Evolutionary conservation across 2,888 invertebrate genomes (phyloP).

Genomic region (Drosophila cognata): DNA sequence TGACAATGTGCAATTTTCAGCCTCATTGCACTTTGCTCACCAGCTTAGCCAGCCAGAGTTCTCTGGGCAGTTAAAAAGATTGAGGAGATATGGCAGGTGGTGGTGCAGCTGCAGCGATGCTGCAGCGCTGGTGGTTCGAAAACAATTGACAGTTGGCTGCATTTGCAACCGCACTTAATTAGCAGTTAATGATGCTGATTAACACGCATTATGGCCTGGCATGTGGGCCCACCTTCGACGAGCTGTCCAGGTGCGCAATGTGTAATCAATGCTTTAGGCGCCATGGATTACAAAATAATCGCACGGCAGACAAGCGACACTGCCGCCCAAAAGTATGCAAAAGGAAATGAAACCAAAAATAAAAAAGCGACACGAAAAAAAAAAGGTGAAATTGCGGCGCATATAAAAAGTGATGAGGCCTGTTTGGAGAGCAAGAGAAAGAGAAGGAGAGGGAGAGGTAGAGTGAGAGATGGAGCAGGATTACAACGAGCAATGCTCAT

Average conservation of each 20-base stretch:
- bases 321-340: slow-evolving; percentile 75
- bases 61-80: slow-evolving; percentile 26
- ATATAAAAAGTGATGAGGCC: slow-evolving; percentile 69
- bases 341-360: slow-evolving; percentile 41
- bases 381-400: slow-evolving; percentile 56
- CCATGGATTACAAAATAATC: slow-evolving; percentile 78
- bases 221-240: background rate
- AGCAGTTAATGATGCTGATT: slow-evolving; percentile 82
- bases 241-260: slow-evolving; percentile 49
- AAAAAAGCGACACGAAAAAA: slow-evolving; percentile 44
- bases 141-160: slow-evolving; percentile 80
- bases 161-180: slow-evolving; percentile 81
- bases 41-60: slow-evolving; percentile 13
- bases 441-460: background rate
- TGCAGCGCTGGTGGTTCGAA: slow-evolving; percentile 29
- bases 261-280: slow-evolving; percentile 80
- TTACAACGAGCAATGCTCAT: slow-evolving; percentile 43
- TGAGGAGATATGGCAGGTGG: slow-evolving; percentile 6
- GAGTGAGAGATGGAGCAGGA: slow-evolving; percentile 18
- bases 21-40: slow-evolving; percentile 58
- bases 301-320: slow-evolving; percentile 37
- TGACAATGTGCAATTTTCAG: slow-evolving; percentile 61
- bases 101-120: slow-evolving; percentile 29
- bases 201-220: slow-evolving; percentile 75
- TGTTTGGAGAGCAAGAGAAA: background rate